phyloP scores from a whole-genome alignment of 2,888 invertebrate genomes.

The Hydroisotoma schaefferi region DNA sequence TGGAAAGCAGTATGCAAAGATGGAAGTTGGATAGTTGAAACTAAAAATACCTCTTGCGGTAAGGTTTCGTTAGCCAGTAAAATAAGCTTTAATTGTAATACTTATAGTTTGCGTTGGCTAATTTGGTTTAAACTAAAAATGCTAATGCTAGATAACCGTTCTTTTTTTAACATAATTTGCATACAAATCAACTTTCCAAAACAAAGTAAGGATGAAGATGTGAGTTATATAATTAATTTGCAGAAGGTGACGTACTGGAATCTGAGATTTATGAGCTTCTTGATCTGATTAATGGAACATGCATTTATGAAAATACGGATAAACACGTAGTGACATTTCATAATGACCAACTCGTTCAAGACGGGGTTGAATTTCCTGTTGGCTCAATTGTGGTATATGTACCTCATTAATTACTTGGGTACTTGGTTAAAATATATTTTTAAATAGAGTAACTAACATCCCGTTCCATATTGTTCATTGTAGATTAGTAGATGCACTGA shows the following conservation, averaged over 20 bases:
- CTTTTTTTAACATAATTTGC: too few species aligned
- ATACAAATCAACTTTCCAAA: too few species aligned
- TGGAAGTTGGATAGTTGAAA: constrained; percentile 77
- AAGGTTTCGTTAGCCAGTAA: too few species aligned
- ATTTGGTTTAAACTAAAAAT: too few species aligned
- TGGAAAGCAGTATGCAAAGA: constrained; percentile 83
- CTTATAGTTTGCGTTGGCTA: too few species aligned
- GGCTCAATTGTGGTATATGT: constrained; percentile 61
- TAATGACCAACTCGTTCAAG: constrained; percentile 73
- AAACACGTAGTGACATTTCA: constrained; percentile 68
- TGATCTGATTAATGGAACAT: constrained; percentile 55
- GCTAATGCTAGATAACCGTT: too few species aligned
- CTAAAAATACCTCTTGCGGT: constrained; percentile 66
- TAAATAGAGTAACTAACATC: too few species aligned
- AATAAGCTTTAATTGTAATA: too few species aligned
- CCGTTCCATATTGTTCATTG: constrained; percentile 26
- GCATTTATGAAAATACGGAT: constrained; percentile 72
- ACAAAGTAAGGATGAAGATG: too few species aligned
- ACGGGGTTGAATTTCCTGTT: constrained; percentile 72
- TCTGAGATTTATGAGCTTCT: constrained; percentile 29
- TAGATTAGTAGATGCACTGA: constrained; percentile 68
- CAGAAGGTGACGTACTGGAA: constrained; percentile 10
- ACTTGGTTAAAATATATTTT: too few species aligned
- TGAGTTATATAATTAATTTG: constrained; percentile 48
- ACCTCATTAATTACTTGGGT: neutral